A percentile compares a stretch with the other conserved stretches of the same genome.
Conservation (phyloP, 1,140 invertebrate species). For the Ladona fulva region DNA sequence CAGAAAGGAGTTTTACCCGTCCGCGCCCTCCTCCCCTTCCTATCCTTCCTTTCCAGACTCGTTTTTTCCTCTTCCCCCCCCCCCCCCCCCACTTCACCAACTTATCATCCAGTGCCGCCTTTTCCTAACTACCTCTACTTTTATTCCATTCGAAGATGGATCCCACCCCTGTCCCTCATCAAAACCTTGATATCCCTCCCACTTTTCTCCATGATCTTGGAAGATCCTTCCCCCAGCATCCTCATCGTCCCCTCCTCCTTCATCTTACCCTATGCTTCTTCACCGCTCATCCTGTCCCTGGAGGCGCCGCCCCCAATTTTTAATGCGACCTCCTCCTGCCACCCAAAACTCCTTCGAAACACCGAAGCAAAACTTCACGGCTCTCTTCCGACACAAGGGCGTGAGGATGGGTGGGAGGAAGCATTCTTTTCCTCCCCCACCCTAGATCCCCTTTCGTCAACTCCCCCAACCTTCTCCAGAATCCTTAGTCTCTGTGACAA, state of each 20-base stretch:
- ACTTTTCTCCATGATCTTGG: not conserved
- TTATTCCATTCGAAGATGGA: not conserved
- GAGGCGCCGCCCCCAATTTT: not conserved
- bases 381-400: slow-evolving; percentile 6
- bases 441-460: not conserved
- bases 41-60: not conserved
- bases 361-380: slow-evolving; percentile 1
- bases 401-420: not conserved
- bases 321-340: not conserved
- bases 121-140: not conserved
- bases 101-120: not conserved
- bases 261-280: not conserved
- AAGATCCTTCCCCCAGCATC: not conserved
- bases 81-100: not conserved
- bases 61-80: not conserved
- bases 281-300: not conserved
- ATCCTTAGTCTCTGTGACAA: not conserved
- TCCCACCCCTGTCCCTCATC: too few species aligned
- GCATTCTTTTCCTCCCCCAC: not conserved
- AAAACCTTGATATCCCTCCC: not conserved
- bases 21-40: too few species aligned
- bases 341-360: not conserved
- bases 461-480: not conserved
- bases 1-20: not conserved
- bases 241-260: not conserved